These are phyloP conservation scores for Acridotheres tristis DNA, from an alignment of 2,797 vertebrate genomes.

Conservation along the genomic window DNA sequence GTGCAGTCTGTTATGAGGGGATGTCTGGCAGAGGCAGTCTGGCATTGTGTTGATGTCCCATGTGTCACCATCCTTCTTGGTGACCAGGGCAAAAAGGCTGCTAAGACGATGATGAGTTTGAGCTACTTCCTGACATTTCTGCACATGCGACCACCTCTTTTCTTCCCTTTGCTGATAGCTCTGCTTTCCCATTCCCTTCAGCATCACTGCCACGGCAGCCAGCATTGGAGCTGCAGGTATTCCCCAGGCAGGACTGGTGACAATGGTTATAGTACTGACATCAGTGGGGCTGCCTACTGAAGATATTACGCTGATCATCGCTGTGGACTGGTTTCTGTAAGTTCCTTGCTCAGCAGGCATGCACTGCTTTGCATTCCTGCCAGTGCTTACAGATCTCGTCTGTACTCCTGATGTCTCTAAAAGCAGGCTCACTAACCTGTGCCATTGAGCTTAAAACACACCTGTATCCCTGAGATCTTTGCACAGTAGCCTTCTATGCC, in stretches of 20 bases:
- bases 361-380: background rate
- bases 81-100: background rate
- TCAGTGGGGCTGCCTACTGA: slow-evolving; percentile 97
- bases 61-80: background rate
- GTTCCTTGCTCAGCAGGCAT: slow-evolving; percentile 65
- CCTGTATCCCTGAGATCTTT: background rate
- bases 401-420: background rate
- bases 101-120: background rate
- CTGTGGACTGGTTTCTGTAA: slow-evolving; percentile 99
- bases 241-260: slow-evolving; percentile 96
- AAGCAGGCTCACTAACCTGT: background rate
- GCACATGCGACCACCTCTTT: background rate
- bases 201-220: slow-evolving; percentile 97
- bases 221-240: slow-evolving; percentile 97
- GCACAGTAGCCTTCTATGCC: background rate
- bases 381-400: background rate
- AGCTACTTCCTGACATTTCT: background rate
- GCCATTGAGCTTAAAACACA: background rate
- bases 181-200: slow-evolving; percentile 54
- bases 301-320: slow-evolving; percentile 96
- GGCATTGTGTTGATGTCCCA: background rate
- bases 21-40: background rate
- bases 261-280: slow-evolving; percentile 98
- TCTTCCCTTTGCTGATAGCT: background rate
- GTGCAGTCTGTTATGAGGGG: background rate